Conservation (phyloP, 2,797 vertebrate species). For the Siniperca undulata region DNA sequence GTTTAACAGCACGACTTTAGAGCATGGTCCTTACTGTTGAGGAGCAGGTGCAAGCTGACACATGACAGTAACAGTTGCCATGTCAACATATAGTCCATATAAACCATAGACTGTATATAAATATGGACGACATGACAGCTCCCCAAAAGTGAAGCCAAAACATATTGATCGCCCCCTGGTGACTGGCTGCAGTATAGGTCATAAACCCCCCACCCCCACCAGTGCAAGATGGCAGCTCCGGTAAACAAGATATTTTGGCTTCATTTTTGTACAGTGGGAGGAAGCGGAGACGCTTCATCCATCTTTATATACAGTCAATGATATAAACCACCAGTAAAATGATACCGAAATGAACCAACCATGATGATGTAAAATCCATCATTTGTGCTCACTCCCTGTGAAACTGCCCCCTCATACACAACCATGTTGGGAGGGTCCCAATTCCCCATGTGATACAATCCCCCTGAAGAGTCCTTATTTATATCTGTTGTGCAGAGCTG, state of each 20-base stretch:
- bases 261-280: no score
- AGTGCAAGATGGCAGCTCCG: no score
- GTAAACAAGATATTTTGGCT: no score
- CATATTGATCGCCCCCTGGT: no score
- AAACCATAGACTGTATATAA: no score
- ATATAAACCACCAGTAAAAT: conserved; percentile 24
- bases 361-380: conserved; percentile 42
- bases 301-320: no score
- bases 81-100: conserved; percentile 2
- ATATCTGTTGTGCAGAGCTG: conserved; percentile 74
- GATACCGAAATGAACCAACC: conserved; percentile 5
- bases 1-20: not conserved
- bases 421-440: conserved; percentile 44
- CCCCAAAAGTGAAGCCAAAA: no score
- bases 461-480: conserved; percentile 72
- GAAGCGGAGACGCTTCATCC: no score
- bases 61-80: not conserved
- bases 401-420: conserved; percentile 33
- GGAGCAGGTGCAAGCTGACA: not conserved
- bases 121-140: no score
- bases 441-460: conserved; percentile 56
- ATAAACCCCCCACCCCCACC: no score
- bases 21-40: not conserved
- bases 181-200: no score
- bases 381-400: conserved; percentile 43